A percentile compares a stretch with the other conserved stretches of the same genome.
Evolutionary conservation across 1,140 invertebrate species (phyloP).

Genomic region (Drosophila jambulina): DNA sequence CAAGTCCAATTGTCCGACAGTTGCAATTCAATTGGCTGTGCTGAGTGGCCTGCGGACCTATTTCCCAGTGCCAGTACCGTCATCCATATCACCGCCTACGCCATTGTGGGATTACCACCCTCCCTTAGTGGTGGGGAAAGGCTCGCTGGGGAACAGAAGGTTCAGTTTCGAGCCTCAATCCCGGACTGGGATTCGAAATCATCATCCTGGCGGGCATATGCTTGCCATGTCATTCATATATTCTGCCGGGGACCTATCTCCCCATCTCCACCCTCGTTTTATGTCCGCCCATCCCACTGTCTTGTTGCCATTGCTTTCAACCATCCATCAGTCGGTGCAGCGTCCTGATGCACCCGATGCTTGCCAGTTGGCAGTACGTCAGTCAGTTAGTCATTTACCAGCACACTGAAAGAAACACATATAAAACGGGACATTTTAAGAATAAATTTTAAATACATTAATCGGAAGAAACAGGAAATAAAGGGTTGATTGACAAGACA

Average conservation of each 20-base stretch:
- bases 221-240: constrained; percentile 79
- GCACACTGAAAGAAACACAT: constrained; percentile 20
- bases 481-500: fast-evolving
- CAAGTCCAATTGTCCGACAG: constrained; percentile 57
- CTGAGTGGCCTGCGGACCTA: constrained; percentile 35
- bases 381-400: constrained; percentile 56
- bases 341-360: constrained; percentile 43
- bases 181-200: constrained; percentile 26
- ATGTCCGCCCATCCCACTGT: constrained; percentile 23
- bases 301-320: constrained; percentile 54
- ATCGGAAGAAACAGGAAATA: background rate
- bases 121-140: constrained; percentile 7
- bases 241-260: constrained; percentile 58
- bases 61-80: constrained; percentile 28
- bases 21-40: constrained; percentile 37
- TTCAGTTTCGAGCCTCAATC: constrained; percentile 33
- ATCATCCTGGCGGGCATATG: constrained; percentile 54
- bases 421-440: background rate
- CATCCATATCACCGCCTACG: background rate
- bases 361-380: constrained; percentile 67
- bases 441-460: background rate
- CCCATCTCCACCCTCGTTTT: background rate
- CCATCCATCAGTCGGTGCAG: constrained; percentile 69
- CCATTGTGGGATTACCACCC: constrained; percentile 35
- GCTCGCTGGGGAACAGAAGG: constrained; percentile 8